Percentiles rank a stretch among this genome's conserved stretches.
phyloP scores from a whole-genome alignment of 2,888 invertebrate species.

The Blastobasis lacticolella region DNA sequence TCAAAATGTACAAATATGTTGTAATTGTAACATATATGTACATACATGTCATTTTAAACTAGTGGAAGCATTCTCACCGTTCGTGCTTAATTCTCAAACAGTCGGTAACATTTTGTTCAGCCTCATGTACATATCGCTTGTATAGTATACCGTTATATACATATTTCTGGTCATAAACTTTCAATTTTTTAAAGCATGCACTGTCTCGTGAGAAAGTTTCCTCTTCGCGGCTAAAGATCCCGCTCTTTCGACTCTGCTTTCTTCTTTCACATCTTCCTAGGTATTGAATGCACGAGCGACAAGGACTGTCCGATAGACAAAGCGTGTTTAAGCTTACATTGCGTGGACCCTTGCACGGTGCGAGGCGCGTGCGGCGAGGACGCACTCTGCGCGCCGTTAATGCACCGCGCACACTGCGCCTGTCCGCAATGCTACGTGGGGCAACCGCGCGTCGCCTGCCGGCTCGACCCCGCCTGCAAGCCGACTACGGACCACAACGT shows the following conservation, averaged over 20 bases:
- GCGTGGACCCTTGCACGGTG: conserved; percentile 92
- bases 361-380: conserved; percentile 92
- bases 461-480: conserved; percentile 85
- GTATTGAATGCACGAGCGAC: conserved; percentile 92
- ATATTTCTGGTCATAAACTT: conserved; percentile 70
- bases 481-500: conserved; percentile 75
- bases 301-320: conserved; percentile 93
- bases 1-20: conserved; percentile 32
- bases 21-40: conserved; percentile 39
- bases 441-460: conserved; percentile 85
- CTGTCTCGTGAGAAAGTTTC: conserved; percentile 86
- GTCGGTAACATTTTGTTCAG: conserved; percentile 72
- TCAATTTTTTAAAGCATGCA: conserved; percentile 78
- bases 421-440: conserved; percentile 92
- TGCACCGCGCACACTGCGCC: conserved; percentile 89
- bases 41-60: conserved; percentile 31
- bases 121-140: conserved; percentile 79
- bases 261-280: conserved; percentile 77
- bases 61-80: conserved; percentile 76
- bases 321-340: conserved; percentile 92
- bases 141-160: conserved; percentile 69
- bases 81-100: conserved; percentile 71
- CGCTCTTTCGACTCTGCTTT: conserved; percentile 80
- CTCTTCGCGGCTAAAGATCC: conserved; percentile 91
- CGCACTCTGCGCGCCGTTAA: conserved; percentile 88